Evolutionary conservation across 2,113 vertebrate genomes (phyloP), one percentile per base, ranked within the genome.

Genomic region (Lasiurus cinereus): DNA sequence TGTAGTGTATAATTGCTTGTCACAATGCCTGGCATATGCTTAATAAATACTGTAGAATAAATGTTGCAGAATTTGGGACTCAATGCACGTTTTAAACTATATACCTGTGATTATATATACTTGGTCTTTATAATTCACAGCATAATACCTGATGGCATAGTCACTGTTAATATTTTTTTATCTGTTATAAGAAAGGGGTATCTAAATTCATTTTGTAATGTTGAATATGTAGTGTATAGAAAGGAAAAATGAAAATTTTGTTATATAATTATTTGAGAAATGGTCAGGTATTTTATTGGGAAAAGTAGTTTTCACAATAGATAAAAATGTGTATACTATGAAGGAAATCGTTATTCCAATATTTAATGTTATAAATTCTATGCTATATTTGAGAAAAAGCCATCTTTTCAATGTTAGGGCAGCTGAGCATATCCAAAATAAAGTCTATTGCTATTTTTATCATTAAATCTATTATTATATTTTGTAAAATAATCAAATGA

Each of bases 401-500:
- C 54, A 9, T 54, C 13, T 83, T 78, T 83, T 91, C 64, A n/a
- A 24, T 36, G 2, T 80, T 54, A 91, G 54, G 18, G 13, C n/a
- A 59, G 18, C 73, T 62, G 36, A 82, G 21, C 31, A 10, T 67
- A 50, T 56, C 12, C 11, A 87, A 74, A 90, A 66, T 77, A 91
- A 87, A 88, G 14, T 88, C 29, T 4, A 0, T 36, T 59, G 10
- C 13, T 8, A 43, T 66, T 70, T 22, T 76, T 43, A 15, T 82
- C 9, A 22, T 67, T 93, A 90, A 83, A 52, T 67, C 6, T 27
- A 48, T 91, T 18, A 88, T 50, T 66, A 91, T 9, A 24, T 67
- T 66, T 96, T 88, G 31, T 67, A 67, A 90, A 94, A 76, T 83
- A 29, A 36, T 83, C 13, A 66, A 39, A 10, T 70, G 84, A 86